Evolutionary conservation across 2,888 invertebrate species (phyloP), one percentile per base, ranked within the genome.

Genomic region (Conchocele bisecta): DNA sequence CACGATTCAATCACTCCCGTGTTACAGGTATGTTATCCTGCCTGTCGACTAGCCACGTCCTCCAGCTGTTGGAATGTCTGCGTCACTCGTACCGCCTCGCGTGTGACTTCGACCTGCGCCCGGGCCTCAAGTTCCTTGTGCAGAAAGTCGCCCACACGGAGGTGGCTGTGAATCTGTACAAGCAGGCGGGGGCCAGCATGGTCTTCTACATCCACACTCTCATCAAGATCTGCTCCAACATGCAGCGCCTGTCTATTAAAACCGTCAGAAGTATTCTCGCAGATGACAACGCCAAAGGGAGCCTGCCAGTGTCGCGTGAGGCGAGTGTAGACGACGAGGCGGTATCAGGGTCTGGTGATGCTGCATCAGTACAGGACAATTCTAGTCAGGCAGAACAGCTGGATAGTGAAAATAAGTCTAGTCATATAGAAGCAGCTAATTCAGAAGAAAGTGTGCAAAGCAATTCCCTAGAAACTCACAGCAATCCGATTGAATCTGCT

Each of bases 51-150:
- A 67, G 86, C 7, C 87, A 88, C 70, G 83, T 86, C 3, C 46
- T 85, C 44, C 78, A 81, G 53, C 78, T 91, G 44, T 72, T 90
- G 58, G 75, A 86, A 22, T 88, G 88, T 70, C 81, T 98, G 73
- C 95, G 96, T 82, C 93, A 95, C 69, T 97, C 97, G 2, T 95
- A 96, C 87, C 93, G 93, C 58, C 94, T 96, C 66, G 95, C 97
- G 0, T 93, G 95, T 89, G 96, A 96, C 86, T 98, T 98, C 89
- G 98, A 98, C 91, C 93, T 94, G 9, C 93, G 98, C 33, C 98
- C 98, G 0, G 98, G 98, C 0, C 92, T 98, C 22, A 98, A 98
- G 91, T 98, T 98, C 90, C 93, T 98, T 3, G 94, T 97, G 74
- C 98, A 98, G 91, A 98, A 98, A 68, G 90, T 90, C 41, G 86